Percentiles rank a stretch among this genome's conserved stretches.
These are phyloP conservation scores for Acanthosoma haemorrhoidale DNA, from an alignment of 2,888 invertebrate genomes.

Conservation along the genomic window DNA sequence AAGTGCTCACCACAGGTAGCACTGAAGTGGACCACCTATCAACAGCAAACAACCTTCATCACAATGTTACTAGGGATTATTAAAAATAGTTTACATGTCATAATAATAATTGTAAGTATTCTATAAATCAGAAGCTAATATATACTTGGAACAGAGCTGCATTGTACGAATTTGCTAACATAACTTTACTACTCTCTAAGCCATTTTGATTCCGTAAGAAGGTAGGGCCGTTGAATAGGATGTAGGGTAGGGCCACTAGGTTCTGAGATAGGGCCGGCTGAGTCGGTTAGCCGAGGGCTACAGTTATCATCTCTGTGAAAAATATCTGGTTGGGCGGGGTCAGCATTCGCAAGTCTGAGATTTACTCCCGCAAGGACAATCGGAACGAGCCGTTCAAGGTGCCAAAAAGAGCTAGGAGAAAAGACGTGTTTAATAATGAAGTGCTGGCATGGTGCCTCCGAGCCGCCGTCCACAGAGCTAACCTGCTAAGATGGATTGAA, in stretches of 20 bases:
- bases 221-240: not conserved
- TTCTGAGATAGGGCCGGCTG: not conserved
- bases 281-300: not conserved
- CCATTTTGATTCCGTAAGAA: too few species aligned
- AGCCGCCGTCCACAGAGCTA: too few species aligned
- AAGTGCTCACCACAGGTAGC: too few species aligned
- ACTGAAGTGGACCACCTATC: too few species aligned
- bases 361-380: not conserved
- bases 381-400: constrained; percentile 13
- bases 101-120: too few species aligned
- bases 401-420: constrained; percentile 13
- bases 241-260: not conserved
- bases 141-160: too few species aligned
- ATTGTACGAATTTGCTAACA: too few species aligned
- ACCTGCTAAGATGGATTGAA: not conserved
- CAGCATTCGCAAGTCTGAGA: not conserved
- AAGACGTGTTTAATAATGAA: constrained; percentile 20
- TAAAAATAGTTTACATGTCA: too few species aligned
- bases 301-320: not conserved
- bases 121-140: too few species aligned
- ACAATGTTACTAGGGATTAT: too few species aligned
- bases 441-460: not conserved
- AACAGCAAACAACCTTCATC: too few species aligned
- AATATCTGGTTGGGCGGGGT: not conserved
- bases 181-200: too few species aligned